These are phyloP conservation scores for Apis florea DNA, from an alignment of 1,140 invertebrate species.

Conservation along the genomic window DNA sequence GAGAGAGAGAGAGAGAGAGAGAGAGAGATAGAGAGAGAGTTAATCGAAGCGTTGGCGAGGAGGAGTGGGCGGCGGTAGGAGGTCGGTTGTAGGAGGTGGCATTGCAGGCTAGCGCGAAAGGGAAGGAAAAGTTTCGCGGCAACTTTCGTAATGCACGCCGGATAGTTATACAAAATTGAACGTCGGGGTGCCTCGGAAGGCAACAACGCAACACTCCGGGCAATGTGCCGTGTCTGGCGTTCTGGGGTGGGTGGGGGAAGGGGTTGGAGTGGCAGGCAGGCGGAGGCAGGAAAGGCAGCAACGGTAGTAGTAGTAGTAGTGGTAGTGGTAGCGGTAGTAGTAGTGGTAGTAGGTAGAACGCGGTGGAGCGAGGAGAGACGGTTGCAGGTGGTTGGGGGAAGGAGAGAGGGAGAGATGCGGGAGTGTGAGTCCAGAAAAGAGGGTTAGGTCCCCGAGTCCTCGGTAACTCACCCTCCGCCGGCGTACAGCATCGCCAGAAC, in stretches of 20 bases:
- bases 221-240: slow-evolving; percentile 69
- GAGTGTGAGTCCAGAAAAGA: slow-evolving; percentile 79
- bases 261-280: slow-evolving; percentile 43
- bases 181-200: slow-evolving; percentile 66
- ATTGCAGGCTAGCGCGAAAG: slow-evolving; percentile 26
- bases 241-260: slow-evolving; percentile 20
- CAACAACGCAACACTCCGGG: slow-evolving; percentile 70
- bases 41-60: slow-evolving; percentile 48
- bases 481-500: slow-evolving; percentile 66
- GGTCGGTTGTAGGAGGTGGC: neutral
- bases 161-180: slow-evolving; percentile 72
- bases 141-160: slow-evolving; percentile 71
- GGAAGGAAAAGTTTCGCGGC: slow-evolving; percentile 63
- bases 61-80: slow-evolving; percentile 2
- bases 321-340: too few relatives aligned
- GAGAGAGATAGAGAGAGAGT: slow-evolving; percentile 40
- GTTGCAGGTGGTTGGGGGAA: slow-evolving; percentile 60
- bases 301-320: slow-evolving; percentile 58
- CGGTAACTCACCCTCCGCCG: slow-evolving; percentile 71
- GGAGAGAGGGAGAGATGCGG: slow-evolving; percentile 57
- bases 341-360: slow-evolving; percentile 55
- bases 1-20: too few relatives aligned
- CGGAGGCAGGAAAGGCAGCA: slow-evolving; percentile 54
- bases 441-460: slow-evolving; percentile 76
- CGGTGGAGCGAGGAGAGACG: slow-evolving; percentile 46